A percentile compares a stretch with the other conserved stretches of the same genome.
phyloP scores from a whole-genome alignment of 2,888 invertebrate genomes.

The Aspidiotus destructor region DNA sequence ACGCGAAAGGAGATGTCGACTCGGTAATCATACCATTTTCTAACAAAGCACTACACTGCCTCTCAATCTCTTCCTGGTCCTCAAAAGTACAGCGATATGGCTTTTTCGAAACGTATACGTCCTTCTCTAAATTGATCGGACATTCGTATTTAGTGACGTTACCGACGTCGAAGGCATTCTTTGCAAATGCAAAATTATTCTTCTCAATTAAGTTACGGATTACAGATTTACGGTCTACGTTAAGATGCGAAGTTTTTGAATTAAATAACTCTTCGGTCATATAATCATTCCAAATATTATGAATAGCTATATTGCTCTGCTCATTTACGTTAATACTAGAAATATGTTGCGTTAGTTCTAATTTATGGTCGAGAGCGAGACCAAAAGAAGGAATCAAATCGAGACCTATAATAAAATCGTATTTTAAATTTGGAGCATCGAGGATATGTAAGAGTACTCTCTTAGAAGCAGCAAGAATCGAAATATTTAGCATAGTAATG shows the following conservation, averaged over 20 bases:
- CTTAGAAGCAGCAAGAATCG: background rate
- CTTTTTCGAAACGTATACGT: slow-evolving; percentile 13
- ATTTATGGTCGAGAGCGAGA: background rate
- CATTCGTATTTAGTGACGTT: slow-evolving; percentile 6
- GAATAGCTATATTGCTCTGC: too few relatives aligned
- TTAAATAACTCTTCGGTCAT: background rate
- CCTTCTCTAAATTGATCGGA: background rate
- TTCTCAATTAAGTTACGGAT: background rate
- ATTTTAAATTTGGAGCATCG: background rate
- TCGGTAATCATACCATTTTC: slow-evolving; percentile 23
- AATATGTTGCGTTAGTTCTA: background rate
- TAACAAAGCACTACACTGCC: slow-evolving; percentile 17
- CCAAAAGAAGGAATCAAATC: background rate
- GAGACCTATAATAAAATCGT: slow-evolving; percentile 5
- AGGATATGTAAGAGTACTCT: background rate
- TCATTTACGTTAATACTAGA: too few relatives aligned
- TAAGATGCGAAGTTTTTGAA: background rate
- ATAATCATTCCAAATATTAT: background rate
- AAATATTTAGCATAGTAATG: background rate
- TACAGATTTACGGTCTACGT: background rate
- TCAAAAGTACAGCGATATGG: slow-evolving; percentile 27
- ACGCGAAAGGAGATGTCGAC: slow-evolving; percentile 22
- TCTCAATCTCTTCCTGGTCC: slow-evolving; percentile 25
- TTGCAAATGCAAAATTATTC: slow-evolving; percentile 6
- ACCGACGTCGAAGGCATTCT: background rate